A percentile compares a stretch with the other conserved stretches of the same genome.
Evolutionary conservation across 2,888 invertebrate genomes (phyloP).

Genomic region (Penaeus monodon): DNA sequence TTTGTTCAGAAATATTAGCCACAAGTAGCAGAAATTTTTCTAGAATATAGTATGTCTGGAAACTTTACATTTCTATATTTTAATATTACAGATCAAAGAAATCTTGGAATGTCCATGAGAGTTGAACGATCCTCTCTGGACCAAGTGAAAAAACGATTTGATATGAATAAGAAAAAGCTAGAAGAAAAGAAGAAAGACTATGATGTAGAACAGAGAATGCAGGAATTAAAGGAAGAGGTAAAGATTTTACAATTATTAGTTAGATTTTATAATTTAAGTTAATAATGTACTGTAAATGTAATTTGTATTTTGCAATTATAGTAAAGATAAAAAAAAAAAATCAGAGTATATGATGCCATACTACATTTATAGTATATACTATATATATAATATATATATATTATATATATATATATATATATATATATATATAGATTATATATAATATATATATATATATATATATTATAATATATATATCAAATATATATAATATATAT

Average conservation of each 20-base stretch:
- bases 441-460: too few relatives aligned
- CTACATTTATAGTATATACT: too few relatives aligned
- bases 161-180: constrained; percentile 91
- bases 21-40: neutral
- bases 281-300: constrained; percentile 26
- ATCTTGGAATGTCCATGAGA: constrained; percentile 99
- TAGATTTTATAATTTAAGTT: constrained; percentile 3
- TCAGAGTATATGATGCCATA: neutral
- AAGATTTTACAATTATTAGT: constrained; percentile 19
- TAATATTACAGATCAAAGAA: constrained; percentile 83
- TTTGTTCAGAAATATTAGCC: neutral
- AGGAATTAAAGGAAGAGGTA: constrained; percentile 93
- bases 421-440: too few relatives aligned
- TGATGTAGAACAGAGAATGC: constrained; percentile 89
- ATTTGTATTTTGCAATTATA: too few relatives aligned
- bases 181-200: constrained; percentile 97
- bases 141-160: constrained; percentile 93
- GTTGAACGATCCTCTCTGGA: constrained; percentile 94
- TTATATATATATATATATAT: too few relatives aligned
- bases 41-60: neutral
- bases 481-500: neutral
- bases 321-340: neutral
- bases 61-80: neutral
- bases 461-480: too few relatives aligned
- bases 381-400: too few relatives aligned